These are phyloP conservation scores for Zaprionus ghesquierei DNA, from an alignment of 1,140 invertebrate species.

Conservation along the genomic window DNA sequence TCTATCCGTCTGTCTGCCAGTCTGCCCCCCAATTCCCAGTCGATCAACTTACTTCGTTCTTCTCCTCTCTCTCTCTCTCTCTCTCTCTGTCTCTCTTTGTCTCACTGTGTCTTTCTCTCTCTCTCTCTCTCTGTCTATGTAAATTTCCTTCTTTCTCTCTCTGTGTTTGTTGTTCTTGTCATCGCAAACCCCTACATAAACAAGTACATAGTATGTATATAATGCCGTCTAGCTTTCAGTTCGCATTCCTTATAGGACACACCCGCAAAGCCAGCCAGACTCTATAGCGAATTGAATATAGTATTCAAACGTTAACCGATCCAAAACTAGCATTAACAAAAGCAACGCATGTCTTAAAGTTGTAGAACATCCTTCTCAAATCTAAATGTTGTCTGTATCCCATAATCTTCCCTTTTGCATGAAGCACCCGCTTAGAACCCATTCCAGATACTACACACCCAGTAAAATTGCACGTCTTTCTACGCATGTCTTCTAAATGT, in stretches of 20 bases:
- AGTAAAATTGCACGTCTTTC: conserved; percentile 15
- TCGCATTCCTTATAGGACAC: conserved; percentile 11
- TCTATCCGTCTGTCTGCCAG: conserved; percentile 32
- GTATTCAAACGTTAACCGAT: conserved; percentile 12
- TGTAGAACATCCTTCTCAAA: not conserved
- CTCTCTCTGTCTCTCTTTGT: conserved; percentile 33
- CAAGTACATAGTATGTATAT: not conserved
- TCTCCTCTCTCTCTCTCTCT: conserved; percentile 8
- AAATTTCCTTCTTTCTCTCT: conserved; percentile 15
- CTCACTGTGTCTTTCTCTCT: conserved; percentile 19
- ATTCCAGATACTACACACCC: not conserved
- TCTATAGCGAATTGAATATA: not conserved
- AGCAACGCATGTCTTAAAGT: conserved; percentile 1
- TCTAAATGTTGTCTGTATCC: not conserved
- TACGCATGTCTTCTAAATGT: conserved; percentile 31
- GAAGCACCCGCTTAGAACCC: conserved; percentile 3
- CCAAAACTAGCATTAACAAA: conserved; percentile 13
- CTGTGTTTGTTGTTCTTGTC: conserved; percentile 56
- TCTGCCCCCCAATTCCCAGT: not conserved
- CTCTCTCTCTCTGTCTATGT: conserved; percentile 24
- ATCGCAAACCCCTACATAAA: conserved; percentile 21
- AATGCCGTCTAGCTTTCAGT: conserved; percentile 17
- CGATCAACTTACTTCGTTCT: not conserved
- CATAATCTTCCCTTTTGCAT: not conserved
- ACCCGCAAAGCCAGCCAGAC: not conserved